Evolutionary conservation across 2,113 vertebrate genomes (phyloP), one percentile per base, ranked within the genome.

Genomic region (Rhegmatorhina hoffmannsi): DNA sequence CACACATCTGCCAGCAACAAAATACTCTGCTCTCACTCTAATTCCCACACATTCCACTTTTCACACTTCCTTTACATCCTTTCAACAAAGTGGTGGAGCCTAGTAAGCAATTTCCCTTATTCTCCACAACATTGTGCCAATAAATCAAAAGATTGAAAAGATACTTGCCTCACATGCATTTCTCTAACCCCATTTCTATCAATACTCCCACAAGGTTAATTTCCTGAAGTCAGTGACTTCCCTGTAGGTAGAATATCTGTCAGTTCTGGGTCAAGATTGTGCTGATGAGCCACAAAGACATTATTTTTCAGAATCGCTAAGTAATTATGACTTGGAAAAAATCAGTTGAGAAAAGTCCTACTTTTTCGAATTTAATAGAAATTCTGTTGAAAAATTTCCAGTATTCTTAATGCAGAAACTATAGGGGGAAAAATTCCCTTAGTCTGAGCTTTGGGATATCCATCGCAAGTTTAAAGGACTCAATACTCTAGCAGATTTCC

Each of bases 1-100:
- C 34, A 90, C 79, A 89, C 95, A 97, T 95, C 96, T 96, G 95
- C 86, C 90, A 95, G 83, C 88, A 93, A 55, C 79, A 94, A 88
- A 96, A 92, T 58, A 84, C 83, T 92, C 72, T 47, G 59, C 52
- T 97, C 83, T 88, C 88, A 47, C 96, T 93, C 83, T 89, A 69
- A 94, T 95, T 97, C 95, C 86, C 79, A 92, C 91, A 95, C 72
- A 92, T 90, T 77, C 83, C 68, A 74, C 79, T 96, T 94, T 90
- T 92, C 94, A 93, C 94, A 92, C 55, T 93, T 96, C 92, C 80
- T 89, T 95, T 38, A n/a, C 88, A 93, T 93, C 60, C 82, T 95
- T 64, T 83, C 93, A 80, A 25, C 67, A 88, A 91, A 93, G n/a
- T 47, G 47, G 26, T 74, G 91, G 25, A 94, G 87, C 68, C 79